phyloP scores from a whole-genome alignment of 2,113 vertebrate genomes.

The Ceuthmochares aereus region DNA sequence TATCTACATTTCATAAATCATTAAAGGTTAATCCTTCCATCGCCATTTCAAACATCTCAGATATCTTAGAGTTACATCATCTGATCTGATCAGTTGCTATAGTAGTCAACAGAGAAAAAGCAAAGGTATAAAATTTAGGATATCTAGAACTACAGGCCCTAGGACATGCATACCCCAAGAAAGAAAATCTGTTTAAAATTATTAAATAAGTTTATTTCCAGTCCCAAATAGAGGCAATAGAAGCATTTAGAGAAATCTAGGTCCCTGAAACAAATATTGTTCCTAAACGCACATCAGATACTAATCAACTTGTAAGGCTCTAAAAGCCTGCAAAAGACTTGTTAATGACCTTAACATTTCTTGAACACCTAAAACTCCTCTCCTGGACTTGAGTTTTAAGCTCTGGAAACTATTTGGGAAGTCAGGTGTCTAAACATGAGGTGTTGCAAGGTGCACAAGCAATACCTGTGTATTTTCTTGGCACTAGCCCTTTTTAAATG shows the following conservation, averaged over 20 bases:
- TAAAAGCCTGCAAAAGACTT: neutral
- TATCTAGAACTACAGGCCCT: neutral
- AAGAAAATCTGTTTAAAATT: neutral
- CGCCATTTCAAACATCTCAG: neutral
- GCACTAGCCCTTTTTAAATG: neutral
- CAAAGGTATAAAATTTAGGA: neutral
- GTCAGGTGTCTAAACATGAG: neutral
- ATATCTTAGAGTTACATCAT: neutral
- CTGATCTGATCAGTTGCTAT: neutral
- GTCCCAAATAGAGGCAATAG: neutral
- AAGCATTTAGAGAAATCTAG: neutral
- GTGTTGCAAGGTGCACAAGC: neutral
- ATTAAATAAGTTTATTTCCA: neutral
- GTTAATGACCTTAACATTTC: neutral
- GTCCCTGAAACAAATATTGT: neutral
- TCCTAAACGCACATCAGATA: neutral
- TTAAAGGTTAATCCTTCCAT: slow-evolving; percentile 4
- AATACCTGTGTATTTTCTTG: neutral
- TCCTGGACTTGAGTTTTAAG: neutral
- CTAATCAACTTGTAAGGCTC: neutral
- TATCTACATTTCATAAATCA: neutral
- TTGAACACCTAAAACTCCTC: neutral
- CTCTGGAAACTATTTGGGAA: neutral
- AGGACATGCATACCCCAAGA: neutral
- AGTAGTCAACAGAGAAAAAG: neutral